Percentiles rank a stretch among this genome's conserved stretches.
These are phyloP conservation scores for Habrosyne pyritoides DNA, from an alignment of 2,888 invertebrate genomes.

Conservation along the genomic window DNA sequence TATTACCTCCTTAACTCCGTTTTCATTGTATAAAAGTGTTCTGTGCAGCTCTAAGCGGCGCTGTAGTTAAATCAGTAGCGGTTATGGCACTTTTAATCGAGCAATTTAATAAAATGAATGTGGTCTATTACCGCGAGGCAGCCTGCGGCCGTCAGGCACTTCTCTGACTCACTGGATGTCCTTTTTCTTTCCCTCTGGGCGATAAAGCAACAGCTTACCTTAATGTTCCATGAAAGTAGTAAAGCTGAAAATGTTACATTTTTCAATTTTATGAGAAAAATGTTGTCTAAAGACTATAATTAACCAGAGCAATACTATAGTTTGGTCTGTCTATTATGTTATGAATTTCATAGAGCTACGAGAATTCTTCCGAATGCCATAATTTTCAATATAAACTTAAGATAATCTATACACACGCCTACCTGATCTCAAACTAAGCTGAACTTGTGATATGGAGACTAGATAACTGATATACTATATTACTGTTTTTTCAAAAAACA, in stretches of 20 bases:
- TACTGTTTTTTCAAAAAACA: too few relatives aligned
- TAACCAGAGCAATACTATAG: background rate
- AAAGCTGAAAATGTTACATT: background rate
- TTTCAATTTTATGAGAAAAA: background rate
- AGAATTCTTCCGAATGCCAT: too few relatives aligned
- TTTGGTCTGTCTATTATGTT: background rate
- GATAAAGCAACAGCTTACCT: constrained; percentile 21
- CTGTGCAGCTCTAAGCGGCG: constrained; percentile 11
- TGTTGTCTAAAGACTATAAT: background rate
- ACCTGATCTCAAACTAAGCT: too few relatives aligned
- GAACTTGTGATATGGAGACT: too few relatives aligned
- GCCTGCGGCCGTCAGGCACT: constrained; percentile 26
- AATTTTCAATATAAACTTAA: too few relatives aligned
- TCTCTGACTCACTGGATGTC: constrained; percentile 19
- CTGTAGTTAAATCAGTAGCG: constrained; percentile 45
- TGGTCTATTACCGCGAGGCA: constrained; percentile 44
- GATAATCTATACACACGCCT: too few relatives aligned
- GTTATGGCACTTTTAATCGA: constrained; percentile 65
- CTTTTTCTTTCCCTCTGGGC: constrained; percentile 19
- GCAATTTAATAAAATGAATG: constrained; percentile 68
- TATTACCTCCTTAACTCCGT: too few relatives aligned
- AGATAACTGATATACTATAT: too few relatives aligned
- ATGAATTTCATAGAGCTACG: background rate
- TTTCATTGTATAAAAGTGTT: constrained; percentile 24
- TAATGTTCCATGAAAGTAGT: constrained; percentile 22